Base-by-base conservation (phyloP, 2,113 vertebrate genomes). In the Phainopepla nitens region DNA sequence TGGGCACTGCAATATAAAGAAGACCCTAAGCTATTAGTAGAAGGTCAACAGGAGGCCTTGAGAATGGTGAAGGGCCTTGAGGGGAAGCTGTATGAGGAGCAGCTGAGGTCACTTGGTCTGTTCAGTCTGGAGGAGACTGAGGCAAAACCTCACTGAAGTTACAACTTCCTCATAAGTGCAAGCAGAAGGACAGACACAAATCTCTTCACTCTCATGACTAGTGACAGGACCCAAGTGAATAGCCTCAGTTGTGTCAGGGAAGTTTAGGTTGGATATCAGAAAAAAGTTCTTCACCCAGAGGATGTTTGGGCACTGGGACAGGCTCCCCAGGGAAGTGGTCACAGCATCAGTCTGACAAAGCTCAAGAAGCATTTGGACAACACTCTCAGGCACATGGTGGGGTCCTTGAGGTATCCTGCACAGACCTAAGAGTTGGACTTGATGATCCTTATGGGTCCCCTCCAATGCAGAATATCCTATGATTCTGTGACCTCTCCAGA, bases 1-100 rank as follows among this genome's bases (percentile, higher is more conserved):
- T 24, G 36, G 27, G 13, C 10, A 66, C 13, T 4, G 2, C 45
- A 75, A 45, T 29, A 7, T 15, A 31, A 66, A 22, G 45, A 51
- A 65, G 19, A 60, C 47, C 15, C 12, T 27, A 66, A 53, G 7
- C 3, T 41, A 21, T n/a, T 25, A 54, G 13, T 25, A 54, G 13
- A 76, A 45, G 9, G 13, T 13, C 29, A 50, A 13, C 25, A 61
- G 17, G 16, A 60, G 9, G 17, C 62, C 41, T 31, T 4, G 1
- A 61, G 11, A 11, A 31, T 19, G 14, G 24, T 47, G 25, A 82
- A 76, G n/a, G 4, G 17, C 22, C 14, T 49, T 22, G 21, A 75
- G 14, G 6, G 7, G 21, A 68, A 60, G 17, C 6, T 0, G 0
- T 39, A 17, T 7, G 7, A 68, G n/a, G 14, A 60, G 24, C 1